These are phyloP conservation scores for Picathartes gymnocephalus DNA, from an alignment of 2,113 vertebrate genomes.

Conservation along the genomic window DNA sequence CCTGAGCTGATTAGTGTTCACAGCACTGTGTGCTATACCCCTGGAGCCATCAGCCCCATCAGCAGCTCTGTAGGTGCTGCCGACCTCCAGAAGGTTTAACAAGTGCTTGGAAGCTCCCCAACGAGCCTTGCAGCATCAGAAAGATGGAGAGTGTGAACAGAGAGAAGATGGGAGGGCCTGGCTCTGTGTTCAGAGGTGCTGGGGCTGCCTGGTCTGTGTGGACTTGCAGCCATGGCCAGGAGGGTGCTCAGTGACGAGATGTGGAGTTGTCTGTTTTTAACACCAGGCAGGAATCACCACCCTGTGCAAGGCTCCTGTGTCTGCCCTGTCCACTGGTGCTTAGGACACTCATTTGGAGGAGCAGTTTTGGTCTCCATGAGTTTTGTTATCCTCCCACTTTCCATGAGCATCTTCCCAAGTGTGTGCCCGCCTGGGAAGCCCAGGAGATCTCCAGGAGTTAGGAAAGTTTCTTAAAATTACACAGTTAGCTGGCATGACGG, in stretches of 20 bases:
- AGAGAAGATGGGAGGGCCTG: background rate
- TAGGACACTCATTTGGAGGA: background rate
- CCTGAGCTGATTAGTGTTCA: background rate
- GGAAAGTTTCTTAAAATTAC: no score
- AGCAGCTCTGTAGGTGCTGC: background rate
- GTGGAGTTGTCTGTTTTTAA: background rate
- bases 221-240: background rate
- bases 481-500: background rate
- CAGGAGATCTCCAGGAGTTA: background rate
- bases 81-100: background rate
- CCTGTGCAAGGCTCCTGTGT: background rate
- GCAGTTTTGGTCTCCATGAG: background rate
- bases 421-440: background rate
- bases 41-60: background rate
- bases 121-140: background rate
- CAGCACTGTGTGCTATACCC: background rate
- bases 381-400: background rate
- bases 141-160: background rate
- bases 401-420: background rate
- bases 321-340: background rate
- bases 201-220: accelerated
- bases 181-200: background rate
- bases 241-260: accelerated
- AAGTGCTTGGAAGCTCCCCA: background rate
- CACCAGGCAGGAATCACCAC: background rate